phyloP scores from a whole-genome alignment of 1,140 invertebrate species.

The Micrasema minimum region DNA sequence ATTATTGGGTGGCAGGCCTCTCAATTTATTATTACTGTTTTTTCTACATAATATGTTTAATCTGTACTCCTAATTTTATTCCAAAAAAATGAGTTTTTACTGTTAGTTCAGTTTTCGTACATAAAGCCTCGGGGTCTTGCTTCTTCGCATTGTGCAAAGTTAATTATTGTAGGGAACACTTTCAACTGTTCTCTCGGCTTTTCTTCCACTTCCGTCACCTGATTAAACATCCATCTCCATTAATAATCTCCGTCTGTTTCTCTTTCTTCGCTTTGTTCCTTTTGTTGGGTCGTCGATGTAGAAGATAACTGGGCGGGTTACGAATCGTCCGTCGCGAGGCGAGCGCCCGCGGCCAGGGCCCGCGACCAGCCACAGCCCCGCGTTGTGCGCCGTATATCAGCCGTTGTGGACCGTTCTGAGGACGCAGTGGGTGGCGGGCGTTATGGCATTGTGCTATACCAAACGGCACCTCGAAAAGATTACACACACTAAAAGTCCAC shows the following conservation, averaged over 20 bases:
- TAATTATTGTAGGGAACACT: too few relatives aligned
- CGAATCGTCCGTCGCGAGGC: constrained; percentile 24
- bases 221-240: constrained; percentile 4
- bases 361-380: neutral
- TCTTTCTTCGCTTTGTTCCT: constrained; percentile 23
- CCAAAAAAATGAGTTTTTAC: too few relatives aligned
- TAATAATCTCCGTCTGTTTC: constrained; percentile 23
- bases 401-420: neutral
- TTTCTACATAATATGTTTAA: too few relatives aligned
- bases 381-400: too few relatives aligned
- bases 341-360: constrained; percentile 15
- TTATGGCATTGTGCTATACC: constrained; percentile 17
- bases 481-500: too few relatives aligned
- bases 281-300: constrained; percentile 23
- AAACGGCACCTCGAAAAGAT: neutral
- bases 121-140: too few relatives aligned
- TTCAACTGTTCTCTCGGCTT: too few relatives aligned
- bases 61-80: too few relatives aligned
- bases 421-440: constrained; percentile 22
- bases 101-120: too few relatives aligned
- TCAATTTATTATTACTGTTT: too few relatives aligned
- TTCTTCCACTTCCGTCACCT: neutral
- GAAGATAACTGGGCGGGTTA: constrained; percentile 36
- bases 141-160: too few relatives aligned
- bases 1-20: too few relatives aligned